Evolutionary conservation across 2,797 vertebrate species (phyloP).

Genomic region (Alouatta caraya): DNA sequence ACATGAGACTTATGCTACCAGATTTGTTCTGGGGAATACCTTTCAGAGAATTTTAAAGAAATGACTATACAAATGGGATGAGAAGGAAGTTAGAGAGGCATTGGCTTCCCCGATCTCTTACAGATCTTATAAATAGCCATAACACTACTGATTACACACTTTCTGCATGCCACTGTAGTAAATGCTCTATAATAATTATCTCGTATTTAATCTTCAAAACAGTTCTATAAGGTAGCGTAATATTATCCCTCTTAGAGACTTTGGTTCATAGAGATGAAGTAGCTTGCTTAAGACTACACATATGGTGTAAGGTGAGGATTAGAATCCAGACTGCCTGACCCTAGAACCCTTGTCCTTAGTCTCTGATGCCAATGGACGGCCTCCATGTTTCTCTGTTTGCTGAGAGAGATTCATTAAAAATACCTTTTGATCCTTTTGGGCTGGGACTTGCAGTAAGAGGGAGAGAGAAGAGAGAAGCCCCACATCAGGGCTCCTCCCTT

Average conservation of each 20-base stretch:
- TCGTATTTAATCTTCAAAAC: not conserved
- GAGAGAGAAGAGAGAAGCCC: not conserved
- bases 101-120: not conserved
- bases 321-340: not conserved
- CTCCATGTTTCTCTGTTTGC: not conserved
- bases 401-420: not conserved
- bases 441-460: not conserved
- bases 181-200: not conserved
- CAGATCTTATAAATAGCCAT: not conserved
- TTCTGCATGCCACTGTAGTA: not conserved
- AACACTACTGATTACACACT: not conserved
- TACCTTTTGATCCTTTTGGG: not conserved
- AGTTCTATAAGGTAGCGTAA: not conserved
- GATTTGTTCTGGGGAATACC: not conserved
- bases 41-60: not conserved
- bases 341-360: not conserved
- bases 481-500: not conserved
- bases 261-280: not conserved
- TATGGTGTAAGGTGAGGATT: not conserved
- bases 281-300: not conserved
- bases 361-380: not conserved
- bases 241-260: not conserved
- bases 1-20: not conserved
- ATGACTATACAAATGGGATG: not conserved
- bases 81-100: not conserved